Evolutionary conservation across 2,888 invertebrate species (phyloP).

Genomic region (Phyto melanocephala): DNA sequence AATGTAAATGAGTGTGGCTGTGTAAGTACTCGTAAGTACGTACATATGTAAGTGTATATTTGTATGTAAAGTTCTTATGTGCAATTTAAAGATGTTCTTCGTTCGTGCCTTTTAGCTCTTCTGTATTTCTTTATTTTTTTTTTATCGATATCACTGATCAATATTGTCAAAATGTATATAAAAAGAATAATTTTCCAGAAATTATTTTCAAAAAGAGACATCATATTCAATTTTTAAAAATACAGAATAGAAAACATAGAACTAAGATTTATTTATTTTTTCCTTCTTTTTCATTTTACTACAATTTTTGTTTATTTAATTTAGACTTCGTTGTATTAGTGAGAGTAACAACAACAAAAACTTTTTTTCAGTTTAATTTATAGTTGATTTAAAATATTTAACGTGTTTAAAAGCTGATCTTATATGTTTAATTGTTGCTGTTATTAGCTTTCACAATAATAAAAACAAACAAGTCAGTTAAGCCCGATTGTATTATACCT

Average conservation of each 20-base stretch:
- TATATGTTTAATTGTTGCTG: constrained; percentile 56
- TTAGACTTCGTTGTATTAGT: constrained; percentile 7
- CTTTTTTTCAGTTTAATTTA: background rate
- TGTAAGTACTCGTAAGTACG: background rate
- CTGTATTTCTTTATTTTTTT: background rate
- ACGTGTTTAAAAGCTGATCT: constrained; percentile 49
- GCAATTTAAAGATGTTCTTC: constrained; percentile 34
- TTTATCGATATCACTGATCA: constrained; percentile 42
- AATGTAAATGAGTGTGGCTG: background rate
- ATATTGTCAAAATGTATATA: constrained; percentile 41
- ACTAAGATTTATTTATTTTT: background rate
- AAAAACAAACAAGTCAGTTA: no score
- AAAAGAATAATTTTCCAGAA: constrained; percentile 22
- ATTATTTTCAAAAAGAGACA: constrained; percentile 20
- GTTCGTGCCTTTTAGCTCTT: constrained; percentile 24
- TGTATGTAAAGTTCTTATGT: constrained; percentile 16
- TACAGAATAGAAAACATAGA: background rate
- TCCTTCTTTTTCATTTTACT: background rate
- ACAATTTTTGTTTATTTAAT: background rate
- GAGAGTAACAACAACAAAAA: background rate
- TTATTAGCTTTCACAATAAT: constrained; percentile 33
- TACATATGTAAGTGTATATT: background rate
- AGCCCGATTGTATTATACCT: no score
- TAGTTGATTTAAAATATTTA: constrained; percentile 5
- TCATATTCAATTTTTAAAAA: background rate